These are phyloP conservation scores for Boleophthalmus pectinirostris DNA, from an alignment of 2,113 vertebrate species.

Conservation along the genomic window DNA sequence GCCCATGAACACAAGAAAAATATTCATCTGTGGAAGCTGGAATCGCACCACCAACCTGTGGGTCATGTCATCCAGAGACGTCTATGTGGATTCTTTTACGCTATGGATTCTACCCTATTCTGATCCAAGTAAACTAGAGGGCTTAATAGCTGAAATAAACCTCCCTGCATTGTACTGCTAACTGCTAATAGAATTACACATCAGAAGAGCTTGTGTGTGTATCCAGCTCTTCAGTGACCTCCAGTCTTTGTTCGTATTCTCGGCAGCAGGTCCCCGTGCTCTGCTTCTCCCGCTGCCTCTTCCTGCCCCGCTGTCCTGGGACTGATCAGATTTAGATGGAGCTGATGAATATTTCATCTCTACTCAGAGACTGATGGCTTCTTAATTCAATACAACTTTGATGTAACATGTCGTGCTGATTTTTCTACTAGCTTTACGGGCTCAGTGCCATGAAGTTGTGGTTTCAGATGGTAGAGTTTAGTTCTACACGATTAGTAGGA, in stretches of 20 bases:
- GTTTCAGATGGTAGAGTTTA: background rate
- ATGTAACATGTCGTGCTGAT: conserved; percentile 51
- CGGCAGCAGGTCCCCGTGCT: conserved; percentile 53
- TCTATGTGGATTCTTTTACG: background rate
- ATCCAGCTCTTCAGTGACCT: conserved; percentile 63
- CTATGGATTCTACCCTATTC: background rate
- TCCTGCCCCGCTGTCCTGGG: conserved; percentile 43
- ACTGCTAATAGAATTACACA: conserved; percentile 66
- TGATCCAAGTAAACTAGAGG: conserved; percentile 23
- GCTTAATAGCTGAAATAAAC: conserved; percentile 50
- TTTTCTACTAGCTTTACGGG: conserved; percentile 48
- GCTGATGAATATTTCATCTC: conserved; percentile 76
- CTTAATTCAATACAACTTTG: conserved; percentile 60
- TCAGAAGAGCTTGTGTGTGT: conserved; percentile 51
- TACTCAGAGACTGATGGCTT: conserved; percentile 64
- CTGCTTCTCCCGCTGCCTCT: conserved; percentile 30
- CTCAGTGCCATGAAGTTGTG: background rate
- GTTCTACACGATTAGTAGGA: background rate
- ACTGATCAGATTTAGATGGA: conserved; percentile 72
- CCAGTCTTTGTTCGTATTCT: conserved; percentile 70
- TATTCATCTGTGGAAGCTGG: too few species aligned
- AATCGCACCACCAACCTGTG: too few species aligned
- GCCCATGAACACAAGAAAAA: too few species aligned
- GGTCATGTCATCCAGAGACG: too few species aligned
- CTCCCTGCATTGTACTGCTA: conserved; percentile 44